These are phyloP conservation scores for Mesorhabditis spiculigera DNA, from an alignment of 2,888 invertebrate species.

Conservation along the genomic window DNA sequence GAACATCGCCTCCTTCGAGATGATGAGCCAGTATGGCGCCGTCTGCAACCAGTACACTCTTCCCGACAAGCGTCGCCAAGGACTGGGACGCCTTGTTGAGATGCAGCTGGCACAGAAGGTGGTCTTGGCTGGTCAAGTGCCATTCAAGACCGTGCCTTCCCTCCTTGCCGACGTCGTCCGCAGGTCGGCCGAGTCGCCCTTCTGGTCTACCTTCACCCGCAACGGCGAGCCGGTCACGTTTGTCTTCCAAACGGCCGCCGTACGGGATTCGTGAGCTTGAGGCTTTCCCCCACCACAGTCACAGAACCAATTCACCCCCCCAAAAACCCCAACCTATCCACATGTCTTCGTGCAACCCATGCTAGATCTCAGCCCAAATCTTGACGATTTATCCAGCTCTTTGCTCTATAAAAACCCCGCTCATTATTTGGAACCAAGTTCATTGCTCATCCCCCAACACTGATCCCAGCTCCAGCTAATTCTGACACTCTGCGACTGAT, in stretches of 20 bases:
- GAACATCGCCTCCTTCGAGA: not conserved
- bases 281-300: no score
- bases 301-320: no score
- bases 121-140: not conserved
- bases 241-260: constrained; percentile 5
- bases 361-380: no score
- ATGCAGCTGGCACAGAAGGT: not conserved
- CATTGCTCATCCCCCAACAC: not conserved
- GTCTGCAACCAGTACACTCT: not conserved
- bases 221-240: not conserved
- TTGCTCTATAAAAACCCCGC: not conserved
- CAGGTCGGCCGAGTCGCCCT: not conserved
- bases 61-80: not conserved
- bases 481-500: no score
- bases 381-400: no score
- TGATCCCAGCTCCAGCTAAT: no score
- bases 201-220: constrained; percentile 5
- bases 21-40: constrained; percentile 3
- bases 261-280: not conserved
- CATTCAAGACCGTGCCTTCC: constrained; percentile 2
- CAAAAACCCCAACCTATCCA: no score
- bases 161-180: not conserved
- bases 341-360: no score
- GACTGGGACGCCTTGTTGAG: not conserved
- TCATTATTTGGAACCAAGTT: not conserved